These are phyloP conservation scores for Megamerina dolium DNA, from an alignment of 2,888 invertebrate species.

Conservation along the genomic window DNA sequence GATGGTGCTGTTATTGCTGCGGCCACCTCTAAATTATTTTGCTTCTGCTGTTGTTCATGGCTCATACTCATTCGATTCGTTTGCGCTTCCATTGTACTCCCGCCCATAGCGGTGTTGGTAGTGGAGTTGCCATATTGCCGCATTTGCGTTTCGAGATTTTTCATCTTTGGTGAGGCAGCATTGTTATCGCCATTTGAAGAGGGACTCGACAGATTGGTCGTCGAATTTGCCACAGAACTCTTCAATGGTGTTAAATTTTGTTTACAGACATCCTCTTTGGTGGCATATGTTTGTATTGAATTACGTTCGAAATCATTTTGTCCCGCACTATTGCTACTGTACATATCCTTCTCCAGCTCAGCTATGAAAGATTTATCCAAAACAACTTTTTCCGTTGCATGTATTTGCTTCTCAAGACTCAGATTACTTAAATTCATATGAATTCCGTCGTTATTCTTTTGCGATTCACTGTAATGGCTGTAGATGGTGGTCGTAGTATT, in stretches of 20 bases:
- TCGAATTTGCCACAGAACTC: constrained; percentile 19
- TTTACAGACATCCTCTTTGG: constrained; percentile 41
- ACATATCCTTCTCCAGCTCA: constrained; percentile 61
- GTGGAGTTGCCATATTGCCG: constrained; percentile 13
- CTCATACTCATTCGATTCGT: constrained; percentile 22
- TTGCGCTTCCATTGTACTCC: constrained; percentile 10
- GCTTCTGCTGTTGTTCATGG: constrained; percentile 28
- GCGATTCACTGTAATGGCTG: constrained; percentile 12
- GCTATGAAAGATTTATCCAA: constrained; percentile 58
- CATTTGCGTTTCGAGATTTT: constrained; percentile 23
- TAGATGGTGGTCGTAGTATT: constrained; percentile 9
- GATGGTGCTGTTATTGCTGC: constrained; percentile 13
- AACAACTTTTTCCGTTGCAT: constrained; percentile 42
- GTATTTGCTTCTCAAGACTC: constrained; percentile 30
- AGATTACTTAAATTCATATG: constrained; percentile 38
- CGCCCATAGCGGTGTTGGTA: constrained; percentile 2
- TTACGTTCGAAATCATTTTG: constrained; percentile 47
- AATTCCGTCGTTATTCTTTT: constrained; percentile 32
- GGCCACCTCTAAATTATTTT: constrained; percentile 36
- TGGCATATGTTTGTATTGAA: constrained; percentile 40
- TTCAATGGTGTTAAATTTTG: constrained; percentile 43
- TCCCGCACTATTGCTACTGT: constrained; percentile 37
- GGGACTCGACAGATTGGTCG: constrained; percentile 31
- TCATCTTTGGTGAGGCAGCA: constrained; percentile 32
- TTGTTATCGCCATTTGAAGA: constrained; percentile 22